Evolutionary conservation across 2,888 invertebrate genomes (phyloP).

Genomic region (Euphydryas editha): DNA sequence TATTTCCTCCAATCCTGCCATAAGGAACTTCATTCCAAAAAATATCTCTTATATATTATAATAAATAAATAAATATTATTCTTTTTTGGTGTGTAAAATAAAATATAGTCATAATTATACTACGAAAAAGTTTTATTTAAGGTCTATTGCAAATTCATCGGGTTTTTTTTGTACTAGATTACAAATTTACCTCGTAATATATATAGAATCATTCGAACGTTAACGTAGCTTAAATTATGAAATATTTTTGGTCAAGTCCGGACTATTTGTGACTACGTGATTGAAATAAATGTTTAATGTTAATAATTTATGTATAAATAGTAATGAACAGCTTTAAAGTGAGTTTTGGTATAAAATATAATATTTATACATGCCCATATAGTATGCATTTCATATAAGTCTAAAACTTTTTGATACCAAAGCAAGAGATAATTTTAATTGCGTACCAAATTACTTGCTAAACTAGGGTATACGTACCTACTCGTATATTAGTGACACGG

Average conservation of each 20-base stretch:
- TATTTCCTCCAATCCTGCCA: too few species aligned
- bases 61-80: too few species aligned
- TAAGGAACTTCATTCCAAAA: too few species aligned
- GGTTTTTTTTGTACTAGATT: conserved; percentile 3
- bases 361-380: background rate
- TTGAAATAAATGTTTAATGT: conserved; percentile 3
- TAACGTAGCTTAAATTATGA: background rate
- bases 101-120: too few species aligned
- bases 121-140: conserved; percentile 2
- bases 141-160: conserved; percentile 4
- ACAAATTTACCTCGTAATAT: conserved; percentile 5
- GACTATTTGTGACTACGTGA: conserved; percentile 7
- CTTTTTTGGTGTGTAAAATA: too few species aligned
- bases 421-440: too few species aligned
- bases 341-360: background rate
- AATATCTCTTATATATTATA: too few species aligned
- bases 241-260: background rate
- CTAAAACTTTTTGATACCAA: background rate
- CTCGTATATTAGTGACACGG: too few species aligned
- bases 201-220: background rate
- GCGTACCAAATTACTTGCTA: too few species aligned
- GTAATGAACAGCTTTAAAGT: background rate
- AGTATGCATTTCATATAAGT: background rate
- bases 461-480: too few species aligned
- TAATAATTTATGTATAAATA: background rate